Conservation (phyloP, 2,113 vertebrate genomes). For the Paedocypris sp. region DNA sequence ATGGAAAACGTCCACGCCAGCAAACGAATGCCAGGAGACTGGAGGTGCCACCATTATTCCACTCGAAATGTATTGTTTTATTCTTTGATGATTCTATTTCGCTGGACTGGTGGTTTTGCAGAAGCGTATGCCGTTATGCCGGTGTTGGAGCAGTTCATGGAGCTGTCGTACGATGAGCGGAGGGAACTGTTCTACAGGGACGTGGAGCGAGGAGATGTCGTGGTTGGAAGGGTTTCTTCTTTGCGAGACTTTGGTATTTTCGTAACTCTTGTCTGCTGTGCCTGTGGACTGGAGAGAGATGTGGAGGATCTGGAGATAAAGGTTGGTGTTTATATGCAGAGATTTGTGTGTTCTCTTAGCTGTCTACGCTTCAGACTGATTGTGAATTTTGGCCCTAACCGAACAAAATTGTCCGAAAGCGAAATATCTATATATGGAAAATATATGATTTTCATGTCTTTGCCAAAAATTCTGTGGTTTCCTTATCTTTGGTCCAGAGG, state of each 20-base stretch:
- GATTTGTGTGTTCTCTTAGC: not conserved
- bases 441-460: too few relatives aligned
- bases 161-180: constrained; percentile 71
- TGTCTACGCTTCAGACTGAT: too few relatives aligned
- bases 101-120: constrained; percentile 39
- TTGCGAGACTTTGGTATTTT: constrained; percentile 96
- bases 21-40: constrained; percentile 57
- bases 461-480: too few relatives aligned
- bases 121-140: constrained; percentile 87
- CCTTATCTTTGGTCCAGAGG: too few relatives aligned
- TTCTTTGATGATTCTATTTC: not conserved
- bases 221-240: constrained; percentile 84
- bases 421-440: too few relatives aligned
- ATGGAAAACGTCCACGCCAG: constrained; percentile 69
- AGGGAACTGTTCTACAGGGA: constrained; percentile 82
- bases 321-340: constrained; percentile 56
- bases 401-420: too few relatives aligned
- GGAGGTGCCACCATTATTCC: constrained; percentile 59
- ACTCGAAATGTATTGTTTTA: not conserved
- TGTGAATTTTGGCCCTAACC: too few relatives aligned
- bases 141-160: constrained; percentile 87
- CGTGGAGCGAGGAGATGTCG: constrained; percentile 79
- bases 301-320: constrained; percentile 84
- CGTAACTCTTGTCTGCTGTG: constrained; percentile 81
- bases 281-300: constrained; percentile 73